A percentile compares a stretch with the other conserved stretches of the same genome.
Evolutionary conservation across 1,140 invertebrate genomes (phyloP).

Genomic region (Penaeus chinensis): DNA sequence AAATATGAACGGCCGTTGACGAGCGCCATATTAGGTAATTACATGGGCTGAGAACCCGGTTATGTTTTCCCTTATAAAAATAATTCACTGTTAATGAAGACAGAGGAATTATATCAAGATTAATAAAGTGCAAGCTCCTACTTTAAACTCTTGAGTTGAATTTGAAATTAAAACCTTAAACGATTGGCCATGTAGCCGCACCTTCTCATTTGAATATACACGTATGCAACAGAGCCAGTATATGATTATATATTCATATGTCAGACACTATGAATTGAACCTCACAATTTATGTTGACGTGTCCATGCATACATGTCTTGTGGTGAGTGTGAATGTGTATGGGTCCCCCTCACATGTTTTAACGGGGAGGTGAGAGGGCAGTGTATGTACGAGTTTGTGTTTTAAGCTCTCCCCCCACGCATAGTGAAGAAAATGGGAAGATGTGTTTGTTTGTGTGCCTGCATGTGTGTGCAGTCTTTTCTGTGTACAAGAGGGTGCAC

Average conservation of each 20-base stretch:
- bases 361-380: neutral
- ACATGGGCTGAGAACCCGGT: too few species aligned
- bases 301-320: slow-evolving; percentile 6
- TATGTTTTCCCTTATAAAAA: too few species aligned
- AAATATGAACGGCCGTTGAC: too few species aligned
- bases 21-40: too few species aligned
- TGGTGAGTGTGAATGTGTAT: slow-evolving; percentile 16
- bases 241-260: slow-evolving; percentile 37
- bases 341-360: neutral
- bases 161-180: neutral
- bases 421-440: neutral
- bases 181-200: slow-evolving; percentile 7
- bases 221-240: slow-evolving; percentile 14
- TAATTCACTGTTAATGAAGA: too few species aligned
- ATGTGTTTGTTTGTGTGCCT: neutral
- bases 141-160: too few species aligned
- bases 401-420: neutral
- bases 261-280: slow-evolving; percentile 33
- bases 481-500: neutral
- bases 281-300: slow-evolving; percentile 26
- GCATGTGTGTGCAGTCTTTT: slow-evolving; percentile 7
- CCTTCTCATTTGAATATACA: slow-evolving; percentile 33
- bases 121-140: too few species aligned
- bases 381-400: neutral
- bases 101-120: too few species aligned